phyloP scores from a whole-genome alignment of 2,113 vertebrate species.

The Archilochus colubris region DNA sequence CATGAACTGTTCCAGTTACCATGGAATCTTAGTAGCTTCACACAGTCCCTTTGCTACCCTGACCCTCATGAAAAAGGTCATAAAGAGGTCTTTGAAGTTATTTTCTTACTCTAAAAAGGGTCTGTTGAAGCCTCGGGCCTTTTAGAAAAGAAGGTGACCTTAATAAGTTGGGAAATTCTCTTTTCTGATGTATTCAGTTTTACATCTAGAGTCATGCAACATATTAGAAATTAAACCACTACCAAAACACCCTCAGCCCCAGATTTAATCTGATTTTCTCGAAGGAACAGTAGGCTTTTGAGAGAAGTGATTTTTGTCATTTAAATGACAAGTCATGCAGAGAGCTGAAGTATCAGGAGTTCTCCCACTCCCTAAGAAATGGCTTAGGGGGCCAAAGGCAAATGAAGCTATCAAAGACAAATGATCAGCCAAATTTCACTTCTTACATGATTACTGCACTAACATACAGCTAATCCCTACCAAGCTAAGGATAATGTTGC shows the following conservation, averaged over 20 bases:
- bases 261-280: conserved; percentile 44
- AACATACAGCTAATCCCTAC: not conserved
- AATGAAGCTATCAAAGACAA: conserved; percentile 54
- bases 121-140: not conserved
- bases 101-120: not conserved
- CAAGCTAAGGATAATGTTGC: not conserved
- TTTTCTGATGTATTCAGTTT: not conserved
- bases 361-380: conserved; percentile 31
- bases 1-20: not conserved
- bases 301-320: conserved; percentile 47
- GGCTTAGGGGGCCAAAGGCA: conserved; percentile 32
- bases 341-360: not conserved
- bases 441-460: conserved; percentile 8
- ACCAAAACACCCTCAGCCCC: conserved; percentile 17
- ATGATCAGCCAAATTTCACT: conserved; percentile 36
- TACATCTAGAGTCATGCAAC: not conserved
- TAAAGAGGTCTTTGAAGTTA: not conserved
- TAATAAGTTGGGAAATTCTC: not conserved
- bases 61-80: not conserved
- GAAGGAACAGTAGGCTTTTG: conserved; percentile 44
- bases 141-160: not conserved
- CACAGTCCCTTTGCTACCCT: not conserved
- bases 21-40: not conserved
- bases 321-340: conserved; percentile 55
- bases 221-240: conserved; percentile 16